Base-by-base conservation (phyloP, 2,888 invertebrate species). In the Drosophila suboccidentalis region DNA sequence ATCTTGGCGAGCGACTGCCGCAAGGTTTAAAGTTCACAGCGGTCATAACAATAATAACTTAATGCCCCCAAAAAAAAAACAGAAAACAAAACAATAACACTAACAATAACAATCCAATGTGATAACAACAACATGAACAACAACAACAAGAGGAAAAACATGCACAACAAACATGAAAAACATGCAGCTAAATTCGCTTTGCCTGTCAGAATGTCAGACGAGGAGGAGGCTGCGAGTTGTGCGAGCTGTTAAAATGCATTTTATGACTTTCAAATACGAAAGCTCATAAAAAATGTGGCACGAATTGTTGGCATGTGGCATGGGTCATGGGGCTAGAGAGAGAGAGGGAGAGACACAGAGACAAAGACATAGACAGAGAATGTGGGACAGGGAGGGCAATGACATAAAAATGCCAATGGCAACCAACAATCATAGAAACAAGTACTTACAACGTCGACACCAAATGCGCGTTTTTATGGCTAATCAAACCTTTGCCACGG, bases 401-500 rank as follows among this genome's bases (percentile, higher is more conserved):
- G 60, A 70, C 84, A 83, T 80, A 71, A 82, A 87, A 87, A 77
- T 62, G 55, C 36, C 64, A 26, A 26, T 49, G 70, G 49, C 53
- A 54, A 49, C 43, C 69, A 66, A 68, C 75, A 83, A 87, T 87
- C 85, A 75, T 74, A 51, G 76, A 67, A 75, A 75, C 78, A 78
- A 83, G 82, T 76, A 78, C 83, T 63, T 65, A 75, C 66, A 54
- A 70, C 75, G 61, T 66, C 76, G 75, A 82, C 83, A 70, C 73
- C 64, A 71, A 75, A 81, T 77, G 62, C 58, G 63, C 60, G 59
- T 81, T 85, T 85, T 85, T 87, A 86, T 85, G 83, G 72, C 87
- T 80, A 80, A 88, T 88, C 87, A 88, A 85, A 88, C 83, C 88
- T 79, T 86, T 81, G 88, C 86, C 88, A 77, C 80, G 85, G 76